phyloP scores from a whole-genome alignment of 2,113 vertebrate species.

The Heptranchias perlo region DNA sequence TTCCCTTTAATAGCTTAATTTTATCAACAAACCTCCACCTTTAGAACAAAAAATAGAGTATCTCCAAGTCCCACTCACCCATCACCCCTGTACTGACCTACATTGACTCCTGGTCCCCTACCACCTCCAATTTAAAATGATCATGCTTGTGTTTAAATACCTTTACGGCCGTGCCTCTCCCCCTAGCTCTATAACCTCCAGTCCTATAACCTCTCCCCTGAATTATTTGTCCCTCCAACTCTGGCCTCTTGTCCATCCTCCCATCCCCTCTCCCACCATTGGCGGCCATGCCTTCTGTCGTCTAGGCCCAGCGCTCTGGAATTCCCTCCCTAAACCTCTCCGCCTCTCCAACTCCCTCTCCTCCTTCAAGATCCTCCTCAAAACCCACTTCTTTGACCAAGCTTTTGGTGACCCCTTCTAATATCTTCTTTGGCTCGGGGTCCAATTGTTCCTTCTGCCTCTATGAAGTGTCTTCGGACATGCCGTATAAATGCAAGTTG shows the following conservation, averaged over 20 bases:
- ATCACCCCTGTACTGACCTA: neutral
- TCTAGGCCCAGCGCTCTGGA: neutral
- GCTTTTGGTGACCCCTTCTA: neutral
- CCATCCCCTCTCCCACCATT: neutral
- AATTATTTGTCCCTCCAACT: neutral
- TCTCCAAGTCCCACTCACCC: too few relatives aligned
- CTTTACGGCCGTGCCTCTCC: neutral
- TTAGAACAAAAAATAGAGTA: too few relatives aligned
- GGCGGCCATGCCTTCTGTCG: neutral
- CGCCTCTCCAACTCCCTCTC: neutral
- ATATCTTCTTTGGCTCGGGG: neutral
- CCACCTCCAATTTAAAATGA: neutral
- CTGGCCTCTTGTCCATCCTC: neutral
- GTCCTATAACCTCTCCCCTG: neutral
- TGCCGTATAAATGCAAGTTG: neutral
- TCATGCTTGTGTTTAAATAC: neutral
- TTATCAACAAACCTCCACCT: neutral
- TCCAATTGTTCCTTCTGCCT: neutral
- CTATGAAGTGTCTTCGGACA: neutral
- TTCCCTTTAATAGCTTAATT: neutral
- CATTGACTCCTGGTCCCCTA: neutral
- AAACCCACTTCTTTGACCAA: neutral
- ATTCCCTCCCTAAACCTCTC: neutral
- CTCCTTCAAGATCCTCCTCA: neutral
- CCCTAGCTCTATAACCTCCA: neutral